A percentile compares a stretch with the other conserved stretches of the same genome.
These are phyloP conservation scores for Cerceris rybyensis DNA, from an alignment of 2,888 invertebrate genomes.

Conservation along the genomic window DNA sequence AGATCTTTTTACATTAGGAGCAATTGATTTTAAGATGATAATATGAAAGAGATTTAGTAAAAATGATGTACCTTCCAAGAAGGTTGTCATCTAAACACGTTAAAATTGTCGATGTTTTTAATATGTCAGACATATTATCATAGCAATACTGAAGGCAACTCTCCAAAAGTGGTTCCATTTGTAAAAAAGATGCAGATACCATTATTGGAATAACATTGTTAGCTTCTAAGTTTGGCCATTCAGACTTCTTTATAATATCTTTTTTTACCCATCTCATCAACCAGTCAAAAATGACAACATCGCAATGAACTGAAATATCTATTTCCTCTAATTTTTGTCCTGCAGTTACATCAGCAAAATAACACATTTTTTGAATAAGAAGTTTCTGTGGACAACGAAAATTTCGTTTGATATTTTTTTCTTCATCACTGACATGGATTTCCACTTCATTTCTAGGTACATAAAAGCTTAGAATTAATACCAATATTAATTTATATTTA, in stretches of 20 bases:
- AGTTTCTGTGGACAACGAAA: conserved; percentile 94
- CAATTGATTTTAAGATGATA: background rate
- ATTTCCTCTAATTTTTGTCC: conserved; percentile 93
- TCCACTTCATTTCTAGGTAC: conserved; percentile 89
- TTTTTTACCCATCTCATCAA: conserved; percentile 97
- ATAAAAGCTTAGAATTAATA: conserved; percentile 13
- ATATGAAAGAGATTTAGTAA: background rate
- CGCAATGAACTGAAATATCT: conserved; percentile 98
- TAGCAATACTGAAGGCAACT: conserved; percentile 94
- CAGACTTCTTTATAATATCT: conserved; percentile 86
- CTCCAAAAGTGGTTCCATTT: conserved; percentile 95
- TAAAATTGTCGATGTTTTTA: conserved; percentile 92
- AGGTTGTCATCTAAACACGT: conserved; percentile 90
- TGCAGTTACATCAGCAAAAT: conserved; percentile 94
- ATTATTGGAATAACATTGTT: conserved; percentile 95
- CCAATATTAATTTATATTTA: conserved; percentile 10
- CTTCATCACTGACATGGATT: conserved; percentile 97
- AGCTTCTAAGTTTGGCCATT: conserved; percentile 89
- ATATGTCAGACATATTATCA: conserved; percentile 92
- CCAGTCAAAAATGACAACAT: conserved; percentile 98
- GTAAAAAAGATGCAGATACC: conserved; percentile 96
- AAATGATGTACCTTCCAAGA: conserved; percentile 76
- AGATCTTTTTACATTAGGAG: no score
- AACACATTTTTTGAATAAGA: conserved; percentile 95
- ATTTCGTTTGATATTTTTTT: conserved; percentile 93